phyloP scores from a whole-genome alignment of 2,797 vertebrate genomes.

The Lindbergichthys nudifrons region DNA sequence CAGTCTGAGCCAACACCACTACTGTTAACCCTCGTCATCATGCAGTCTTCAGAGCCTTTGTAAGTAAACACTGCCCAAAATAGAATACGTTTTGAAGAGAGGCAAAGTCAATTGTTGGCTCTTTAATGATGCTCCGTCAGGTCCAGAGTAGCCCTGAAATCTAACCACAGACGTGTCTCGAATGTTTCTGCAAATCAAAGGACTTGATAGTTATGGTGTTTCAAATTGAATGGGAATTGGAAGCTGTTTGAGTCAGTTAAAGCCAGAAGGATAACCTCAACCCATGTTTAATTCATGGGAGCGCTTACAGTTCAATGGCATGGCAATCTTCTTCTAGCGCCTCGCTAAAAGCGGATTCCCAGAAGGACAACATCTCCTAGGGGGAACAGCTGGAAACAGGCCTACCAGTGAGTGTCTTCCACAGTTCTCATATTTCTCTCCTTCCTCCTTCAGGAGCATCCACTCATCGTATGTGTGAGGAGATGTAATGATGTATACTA shows the following conservation, averaged over 20 bases:
- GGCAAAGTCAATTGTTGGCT: not conserved
- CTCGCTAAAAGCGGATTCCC: conserved; percentile 59
- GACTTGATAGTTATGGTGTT: conserved; percentile 53
- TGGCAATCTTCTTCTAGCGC: conserved; percentile 59
- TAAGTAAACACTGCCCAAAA: not conserved
- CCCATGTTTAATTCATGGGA: conserved; percentile 82
- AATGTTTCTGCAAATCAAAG: conserved; percentile 60
- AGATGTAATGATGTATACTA: conserved; percentile 28
- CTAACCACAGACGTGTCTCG: conserved; percentile 45
- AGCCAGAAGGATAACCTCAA: conserved; percentile 71
- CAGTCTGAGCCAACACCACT: no score
- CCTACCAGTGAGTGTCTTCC: conserved; percentile 19
- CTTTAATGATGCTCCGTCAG: conserved; percentile 12
- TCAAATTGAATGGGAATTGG: conserved; percentile 79
- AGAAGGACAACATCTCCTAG: conserved; percentile 54
- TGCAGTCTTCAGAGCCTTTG: not conserved
- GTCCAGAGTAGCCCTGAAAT: conserved; percentile 25
- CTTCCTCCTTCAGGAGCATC: conserved; percentile 16
- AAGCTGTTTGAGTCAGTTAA: conserved; percentile 74
- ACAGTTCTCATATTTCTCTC: conserved; percentile 9
- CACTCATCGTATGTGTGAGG: conserved; percentile 20
- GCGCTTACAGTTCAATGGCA: conserved; percentile 53
- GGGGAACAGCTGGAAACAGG: conserved; percentile 61
- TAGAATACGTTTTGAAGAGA: not conserved
- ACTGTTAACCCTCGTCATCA: not conserved